A percentile compares a stretch with the other conserved stretches of the same genome.
These are phyloP conservation scores for Paraplagusia blochii DNA, from an alignment of 2,113 vertebrate species.

Conservation along the genomic window DNA sequence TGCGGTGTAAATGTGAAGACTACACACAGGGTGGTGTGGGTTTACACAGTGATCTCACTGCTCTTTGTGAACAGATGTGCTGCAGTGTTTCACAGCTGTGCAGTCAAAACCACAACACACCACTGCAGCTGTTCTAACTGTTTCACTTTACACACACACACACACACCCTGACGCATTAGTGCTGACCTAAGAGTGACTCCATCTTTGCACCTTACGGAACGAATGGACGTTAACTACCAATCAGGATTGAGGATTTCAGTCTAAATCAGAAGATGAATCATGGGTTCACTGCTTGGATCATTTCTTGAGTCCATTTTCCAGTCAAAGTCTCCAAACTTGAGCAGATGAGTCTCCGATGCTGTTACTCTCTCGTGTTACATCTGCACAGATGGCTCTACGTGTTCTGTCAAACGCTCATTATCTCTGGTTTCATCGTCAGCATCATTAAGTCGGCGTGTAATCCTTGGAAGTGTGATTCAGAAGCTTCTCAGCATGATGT, in stretches of 20 bases:
- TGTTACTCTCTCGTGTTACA: constrained; percentile 65
- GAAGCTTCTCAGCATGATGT: constrained; percentile 17
- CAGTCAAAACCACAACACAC: constrained; percentile 46
- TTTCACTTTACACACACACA: constrained; percentile 48
- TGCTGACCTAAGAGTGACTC: constrained; percentile 26
- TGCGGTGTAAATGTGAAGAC: constrained; percentile 25
- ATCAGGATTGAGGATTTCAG: neutral
- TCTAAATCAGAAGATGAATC: no score
- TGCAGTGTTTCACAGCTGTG: constrained; percentile 62
- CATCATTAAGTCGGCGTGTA: constrained; percentile 33
- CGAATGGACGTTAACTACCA: constrained; percentile 8
- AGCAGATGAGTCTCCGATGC: constrained; percentile 31
- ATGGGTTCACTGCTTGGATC: no score
- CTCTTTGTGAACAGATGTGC: constrained; percentile 64
- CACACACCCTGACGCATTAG: constrained; percentile 15
- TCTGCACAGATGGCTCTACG: constrained; percentile 65
- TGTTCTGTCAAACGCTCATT: constrained; percentile 45
- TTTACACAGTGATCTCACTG: constrained; percentile 50
- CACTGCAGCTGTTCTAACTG: constrained; percentile 68
- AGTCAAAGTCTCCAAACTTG: neutral
- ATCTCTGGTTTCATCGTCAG: constrained; percentile 51
- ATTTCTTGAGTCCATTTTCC: neutral
- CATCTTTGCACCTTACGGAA: constrained; percentile 19
- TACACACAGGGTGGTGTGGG: constrained; percentile 18
- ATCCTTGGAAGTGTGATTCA: constrained; percentile 34